Conservation (phyloP, 2,888 invertebrate genomes). For the Ischnus inquisitorius region DNA sequence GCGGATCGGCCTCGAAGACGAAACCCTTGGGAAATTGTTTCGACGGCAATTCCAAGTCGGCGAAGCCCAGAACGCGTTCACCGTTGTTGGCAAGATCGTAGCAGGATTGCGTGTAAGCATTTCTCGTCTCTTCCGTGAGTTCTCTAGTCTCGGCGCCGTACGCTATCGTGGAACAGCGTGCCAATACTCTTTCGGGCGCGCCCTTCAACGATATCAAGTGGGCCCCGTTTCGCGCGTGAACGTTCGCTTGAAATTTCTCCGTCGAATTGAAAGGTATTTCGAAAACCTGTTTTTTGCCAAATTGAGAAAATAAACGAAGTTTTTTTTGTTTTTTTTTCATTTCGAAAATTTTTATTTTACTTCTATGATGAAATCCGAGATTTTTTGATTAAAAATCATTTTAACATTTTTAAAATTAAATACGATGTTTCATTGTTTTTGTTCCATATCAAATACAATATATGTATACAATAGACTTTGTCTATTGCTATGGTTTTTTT, state of each 20-base stretch:
- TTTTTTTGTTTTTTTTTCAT: background rate
- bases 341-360: background rate
- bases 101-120: slow-evolving; percentile 80
- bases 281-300: slow-evolving; percentile 68
- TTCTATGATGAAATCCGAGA: background rate
- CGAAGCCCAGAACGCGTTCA: slow-evolving; percentile 86
- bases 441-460: too few relatives aligned
- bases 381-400: too few relatives aligned
- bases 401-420: slow-evolving; percentile 13
- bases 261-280: slow-evolving; percentile 91
- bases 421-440: too few relatives aligned
- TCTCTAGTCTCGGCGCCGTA: slow-evolving; percentile 87
- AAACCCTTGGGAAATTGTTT: slow-evolving; percentile 86
- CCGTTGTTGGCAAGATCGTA: slow-evolving; percentile 78
- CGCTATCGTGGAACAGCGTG: slow-evolving; percentile 88
- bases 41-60: slow-evolving; percentile 87
- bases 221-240: slow-evolving; percentile 88
- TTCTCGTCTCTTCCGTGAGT: slow-evolving; percentile 86
- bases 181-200: slow-evolving; percentile 90
- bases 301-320: background rate
- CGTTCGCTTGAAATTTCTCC: slow-evolving; percentile 90
- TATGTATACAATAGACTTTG: too few relatives aligned
- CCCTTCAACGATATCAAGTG: slow-evolving; percentile 92
- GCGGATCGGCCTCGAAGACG: slow-evolving; percentile 86
- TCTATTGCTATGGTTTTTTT: too few relatives aligned